These are phyloP conservation scores for Sebastes hubbsi DNA, from an alignment of 2,797 vertebrate genomes.

Conservation along the genomic window DNA sequence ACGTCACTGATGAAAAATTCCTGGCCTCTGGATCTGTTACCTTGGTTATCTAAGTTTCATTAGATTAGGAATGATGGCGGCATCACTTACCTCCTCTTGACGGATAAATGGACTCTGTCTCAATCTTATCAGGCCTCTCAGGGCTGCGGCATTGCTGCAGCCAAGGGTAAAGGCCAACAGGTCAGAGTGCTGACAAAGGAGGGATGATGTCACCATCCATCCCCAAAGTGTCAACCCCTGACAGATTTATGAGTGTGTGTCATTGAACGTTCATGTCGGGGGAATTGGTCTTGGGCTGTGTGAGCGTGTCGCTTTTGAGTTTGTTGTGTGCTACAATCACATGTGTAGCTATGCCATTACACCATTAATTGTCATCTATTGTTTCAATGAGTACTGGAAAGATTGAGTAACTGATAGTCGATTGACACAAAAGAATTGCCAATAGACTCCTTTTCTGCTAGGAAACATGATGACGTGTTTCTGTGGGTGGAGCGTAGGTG, in stretches of 20 bases:
- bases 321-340: neutral
- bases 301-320: neutral
- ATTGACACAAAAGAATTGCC: neutral
- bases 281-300: neutral
- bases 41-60: conserved; percentile 56
- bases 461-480: no score
- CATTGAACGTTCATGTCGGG: neutral
- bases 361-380: neutral
- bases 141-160: conserved; percentile 22
- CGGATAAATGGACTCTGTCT: conserved; percentile 55
- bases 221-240: neutral
- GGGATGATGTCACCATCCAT: conserved; percentile 44
- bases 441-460: no score
- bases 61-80: conserved; percentile 47
- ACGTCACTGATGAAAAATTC: conserved; percentile 33
- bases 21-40: conserved; percentile 37
- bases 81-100: conserved; percentile 54
- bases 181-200: conserved; percentile 28
- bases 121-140: conserved; percentile 46
- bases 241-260: conserved; percentile 21
- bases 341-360: neutral
- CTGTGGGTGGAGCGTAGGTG: no score
- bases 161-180: conserved; percentile 36
- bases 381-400: neutral
- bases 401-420: neutral